phyloP scores from a whole-genome alignment of 1,140 invertebrate genomes.

The Drosophila rufa region DNA sequence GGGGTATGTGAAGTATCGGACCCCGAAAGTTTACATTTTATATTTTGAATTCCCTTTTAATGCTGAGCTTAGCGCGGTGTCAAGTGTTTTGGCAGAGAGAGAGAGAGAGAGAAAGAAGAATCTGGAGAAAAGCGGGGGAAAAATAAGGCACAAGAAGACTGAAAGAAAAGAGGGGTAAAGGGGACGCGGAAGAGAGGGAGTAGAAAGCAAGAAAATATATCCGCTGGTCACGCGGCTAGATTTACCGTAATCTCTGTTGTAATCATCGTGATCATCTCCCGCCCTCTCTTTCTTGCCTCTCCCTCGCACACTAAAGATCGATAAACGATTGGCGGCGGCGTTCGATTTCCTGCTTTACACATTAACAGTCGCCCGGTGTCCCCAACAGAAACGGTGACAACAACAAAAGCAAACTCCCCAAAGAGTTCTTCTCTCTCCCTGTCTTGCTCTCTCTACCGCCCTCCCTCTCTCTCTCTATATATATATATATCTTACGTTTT shows the following conservation, averaged over 20 bases:
- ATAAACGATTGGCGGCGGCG: conserved; percentile 29
- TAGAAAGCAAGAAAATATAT: not conserved
- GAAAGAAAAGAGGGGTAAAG: no score
- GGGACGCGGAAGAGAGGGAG: not conserved
- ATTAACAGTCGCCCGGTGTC: conserved; percentile 49
- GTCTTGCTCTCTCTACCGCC: not conserved
- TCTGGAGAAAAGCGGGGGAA: not conserved
- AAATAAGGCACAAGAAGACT: not conserved
- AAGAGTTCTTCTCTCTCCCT: conserved; percentile 21
- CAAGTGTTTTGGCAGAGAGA: not conserved
- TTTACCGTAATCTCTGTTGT: conserved; percentile 20
- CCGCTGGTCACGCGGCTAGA: conserved; percentile 8
- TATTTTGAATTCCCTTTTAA: not conserved
- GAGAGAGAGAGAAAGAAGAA: not conserved
- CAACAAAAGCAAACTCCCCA: conserved; percentile 9
- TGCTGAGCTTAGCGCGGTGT: conserved; percentile 1
- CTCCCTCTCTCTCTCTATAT: not conserved
- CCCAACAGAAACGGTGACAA: not conserved
- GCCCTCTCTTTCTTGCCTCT: conserved; percentile 1
- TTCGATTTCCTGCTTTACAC: conserved; percentile 45
- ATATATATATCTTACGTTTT: conserved; percentile 17
- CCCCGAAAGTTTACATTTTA: not conserved
- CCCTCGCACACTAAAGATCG: conserved; percentile 18
- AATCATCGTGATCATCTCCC: conserved; percentile 19
- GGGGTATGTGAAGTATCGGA: not conserved